Conservation (phyloP, 2,888 invertebrate species). For the Chrysina gloriosa region DNA sequence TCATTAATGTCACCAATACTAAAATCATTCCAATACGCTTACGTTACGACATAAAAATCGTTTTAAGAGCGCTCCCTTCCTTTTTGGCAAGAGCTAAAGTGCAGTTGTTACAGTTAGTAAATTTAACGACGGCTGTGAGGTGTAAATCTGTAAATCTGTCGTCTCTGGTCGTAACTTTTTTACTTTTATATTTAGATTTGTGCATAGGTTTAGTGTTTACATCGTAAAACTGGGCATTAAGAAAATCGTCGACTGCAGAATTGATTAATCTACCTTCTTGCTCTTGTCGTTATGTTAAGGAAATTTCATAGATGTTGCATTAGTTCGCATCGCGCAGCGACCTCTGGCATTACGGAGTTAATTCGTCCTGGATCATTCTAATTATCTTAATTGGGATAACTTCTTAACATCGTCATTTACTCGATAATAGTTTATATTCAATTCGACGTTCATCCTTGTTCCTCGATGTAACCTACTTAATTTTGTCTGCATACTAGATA, state of each 20-base stretch:
- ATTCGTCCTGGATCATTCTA: too few relatives aligned
- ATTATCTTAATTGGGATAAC: too few relatives aligned
- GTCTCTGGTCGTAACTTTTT: not conserved
- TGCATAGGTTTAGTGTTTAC: not conserved
- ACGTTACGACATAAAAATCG: not conserved
- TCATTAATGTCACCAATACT: too few relatives aligned
- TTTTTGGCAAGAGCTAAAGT: constrained; percentile 8
- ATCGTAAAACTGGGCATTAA: constrained; percentile 1
- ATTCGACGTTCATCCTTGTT: too few relatives aligned
- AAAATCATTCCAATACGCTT: not conserved
- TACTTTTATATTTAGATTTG: constrained; percentile 2
- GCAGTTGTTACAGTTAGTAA: constrained; percentile 7
- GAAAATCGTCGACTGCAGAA: not conserved
- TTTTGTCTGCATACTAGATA: too few relatives aligned
- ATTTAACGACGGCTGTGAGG: not conserved
- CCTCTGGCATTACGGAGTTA: too few relatives aligned
- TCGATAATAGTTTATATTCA: too few relatives aligned
- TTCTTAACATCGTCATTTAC: too few relatives aligned
- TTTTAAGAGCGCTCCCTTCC: not conserved
- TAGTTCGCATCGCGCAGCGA: too few relatives aligned
- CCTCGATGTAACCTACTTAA: too few relatives aligned
- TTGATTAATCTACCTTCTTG: not conserved
- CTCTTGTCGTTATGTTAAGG: too few relatives aligned
- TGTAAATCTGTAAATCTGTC: not conserved
- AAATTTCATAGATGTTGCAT: too few relatives aligned